Percentiles rank a stretch among this genome's conserved stretches.
phyloP scores from a whole-genome alignment of 2,888 invertebrate genomes.

The Pristionchus arcanus region DNA sequence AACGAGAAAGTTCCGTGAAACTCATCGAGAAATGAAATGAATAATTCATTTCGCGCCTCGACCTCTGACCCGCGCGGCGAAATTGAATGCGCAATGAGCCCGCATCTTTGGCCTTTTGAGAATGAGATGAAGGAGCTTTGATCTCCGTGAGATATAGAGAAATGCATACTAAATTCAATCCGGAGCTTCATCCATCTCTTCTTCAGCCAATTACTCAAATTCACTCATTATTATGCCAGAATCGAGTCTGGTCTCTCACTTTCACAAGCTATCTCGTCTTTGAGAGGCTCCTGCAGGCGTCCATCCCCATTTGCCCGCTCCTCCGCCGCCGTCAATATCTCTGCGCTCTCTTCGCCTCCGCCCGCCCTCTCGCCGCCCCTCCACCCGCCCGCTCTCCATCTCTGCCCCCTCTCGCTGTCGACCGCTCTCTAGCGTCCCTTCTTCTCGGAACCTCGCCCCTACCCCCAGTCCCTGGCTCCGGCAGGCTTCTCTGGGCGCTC shows the following conservation, averaged over 20 bases:
- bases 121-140: not conserved
- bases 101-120: not conserved
- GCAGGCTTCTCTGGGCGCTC: not conserved
- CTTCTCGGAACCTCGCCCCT: not conserved
- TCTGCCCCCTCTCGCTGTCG: not conserved
- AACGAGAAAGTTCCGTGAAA: not conserved
- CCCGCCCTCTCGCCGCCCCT: not conserved
- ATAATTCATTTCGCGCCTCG: not conserved
- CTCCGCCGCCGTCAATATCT: not conserved
- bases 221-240: not conserved
- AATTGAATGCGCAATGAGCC: conserved; percentile 21
- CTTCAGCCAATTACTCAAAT: not conserved
- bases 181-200: not conserved
- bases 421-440: not conserved
- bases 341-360: not conserved
- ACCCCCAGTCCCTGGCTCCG: not conserved
- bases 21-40: not conserved
- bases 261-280: not conserved
- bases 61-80: not conserved
- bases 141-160: not conserved
- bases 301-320: not conserved
- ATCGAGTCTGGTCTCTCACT: not conserved
- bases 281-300: not conserved
- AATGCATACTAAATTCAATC: not conserved
- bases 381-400: not conserved